Base-by-base conservation (phyloP, 1,140 invertebrate species). In the Bombyx mandarina region DNA sequence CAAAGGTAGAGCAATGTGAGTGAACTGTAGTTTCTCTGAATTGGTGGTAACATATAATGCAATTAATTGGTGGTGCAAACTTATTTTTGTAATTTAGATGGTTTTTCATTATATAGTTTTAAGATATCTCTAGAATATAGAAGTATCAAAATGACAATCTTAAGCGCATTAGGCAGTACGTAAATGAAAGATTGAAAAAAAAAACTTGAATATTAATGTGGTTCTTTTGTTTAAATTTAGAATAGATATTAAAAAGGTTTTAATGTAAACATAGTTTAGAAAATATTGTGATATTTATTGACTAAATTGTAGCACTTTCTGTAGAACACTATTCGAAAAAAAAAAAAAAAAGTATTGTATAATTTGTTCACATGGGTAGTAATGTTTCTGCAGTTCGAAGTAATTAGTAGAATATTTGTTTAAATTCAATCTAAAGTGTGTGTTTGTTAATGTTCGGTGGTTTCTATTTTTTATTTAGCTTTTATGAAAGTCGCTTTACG, bases 1-100 rank as follows among this genome's bases (percentile, higher is more conserved):
- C 57, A 60, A 67, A 69, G 62, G 77, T 83, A 81, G 79, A 65
- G 26, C 26, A 57, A 67, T 66, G 67, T 75, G 72, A 82, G 67
- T 65, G 62, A 66, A 62, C 69, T 70, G 68, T 60, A 67, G 22
- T 49, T 8, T 52, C 8, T 65, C 60, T 52, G 58, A 56, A 65
- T 72, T 78, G 73, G 72, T 73, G 76, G 75, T 79, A 71, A 60
- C 57, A 65, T 63, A 73, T 69, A 69, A 66, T 79, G 69, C 76
- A 56, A 82, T 76, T 83, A 56, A 82, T 76, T 83, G 84, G 84
- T 87, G 84, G 84, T 87, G 84, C 84, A 87, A 87, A 82, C 81
- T 85, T 82, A 77, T 66, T 65, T 69, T 45, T 45, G 12, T 47
- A 43, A 49, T 49, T 49, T 78, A 78, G 75, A 63, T 63, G 68